Percentiles rank a stretch among this genome's conserved stretches.
Evolutionary conservation across 2,888 invertebrate genomes (phyloP).

Genomic region (Dioctria rufipes): DNA sequence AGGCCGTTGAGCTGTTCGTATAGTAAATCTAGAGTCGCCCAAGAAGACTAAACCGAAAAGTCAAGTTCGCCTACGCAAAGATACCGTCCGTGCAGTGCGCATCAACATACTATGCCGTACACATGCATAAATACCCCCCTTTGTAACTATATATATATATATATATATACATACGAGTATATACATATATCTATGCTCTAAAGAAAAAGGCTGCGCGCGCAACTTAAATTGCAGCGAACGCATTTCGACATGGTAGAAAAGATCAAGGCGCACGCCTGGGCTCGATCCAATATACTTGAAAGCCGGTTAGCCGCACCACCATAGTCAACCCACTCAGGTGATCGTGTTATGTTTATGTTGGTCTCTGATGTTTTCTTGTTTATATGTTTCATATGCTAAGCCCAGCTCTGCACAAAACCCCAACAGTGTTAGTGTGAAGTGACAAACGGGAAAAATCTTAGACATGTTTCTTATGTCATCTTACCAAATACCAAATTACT

Average conservation of each 20-base stretch:
- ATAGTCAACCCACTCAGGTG: slow-evolving; percentile 38
- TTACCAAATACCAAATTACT: slow-evolving; percentile 30
- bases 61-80: slow-evolving; percentile 48
- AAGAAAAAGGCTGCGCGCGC: slow-evolving; percentile 35
- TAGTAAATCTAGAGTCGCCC: slow-evolving; percentile 33
- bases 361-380: slow-evolving; percentile 40
- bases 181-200: neutral
- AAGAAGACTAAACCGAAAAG: slow-evolving; percentile 42
- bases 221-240: slow-evolving; percentile 40
- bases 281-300: slow-evolving; percentile 37
- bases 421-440: slow-evolving; percentile 29
- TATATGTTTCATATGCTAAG: slow-evolving; percentile 1
- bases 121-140: neutral
- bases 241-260: slow-evolving; percentile 44
- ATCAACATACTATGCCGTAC: neutral
- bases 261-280: slow-evolving; percentile 47
- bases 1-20: slow-evolving; percentile 47
- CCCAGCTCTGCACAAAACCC: neutral
- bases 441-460: slow-evolving; percentile 35
- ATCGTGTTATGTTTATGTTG: slow-evolving; percentile 39
- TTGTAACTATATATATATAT: neutral
- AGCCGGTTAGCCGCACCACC: slow-evolving; percentile 38
- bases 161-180: neutral
- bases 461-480: slow-evolving; percentile 32
- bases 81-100: slow-evolving; percentile 32